Conservation (phyloP, 2,113 vertebrate species). For the Mugil cephalus region DNA sequence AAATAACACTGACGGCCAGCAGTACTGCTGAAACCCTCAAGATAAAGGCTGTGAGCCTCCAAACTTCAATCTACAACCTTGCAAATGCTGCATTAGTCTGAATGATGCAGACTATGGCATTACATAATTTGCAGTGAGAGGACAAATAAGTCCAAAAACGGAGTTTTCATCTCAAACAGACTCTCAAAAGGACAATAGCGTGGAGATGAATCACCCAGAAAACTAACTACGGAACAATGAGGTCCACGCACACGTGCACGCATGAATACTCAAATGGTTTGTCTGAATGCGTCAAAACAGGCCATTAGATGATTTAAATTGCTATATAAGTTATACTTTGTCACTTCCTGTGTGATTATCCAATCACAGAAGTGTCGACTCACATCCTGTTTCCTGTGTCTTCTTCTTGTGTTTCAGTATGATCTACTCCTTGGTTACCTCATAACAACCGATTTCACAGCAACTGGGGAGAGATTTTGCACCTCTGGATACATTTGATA, state of each 20-base stretch:
- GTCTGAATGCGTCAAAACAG: not conserved
- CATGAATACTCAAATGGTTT: not conserved
- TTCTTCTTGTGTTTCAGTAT: slow-evolving; percentile 83
- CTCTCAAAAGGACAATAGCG: no score
- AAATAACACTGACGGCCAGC: no score
- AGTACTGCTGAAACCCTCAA: no score
- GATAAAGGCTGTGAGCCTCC: no score
- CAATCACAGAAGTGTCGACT: slow-evolving; percentile 2
- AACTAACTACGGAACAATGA: slow-evolving; percentile 30
- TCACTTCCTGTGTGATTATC: not conserved
- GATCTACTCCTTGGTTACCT: slow-evolving; percentile 87
- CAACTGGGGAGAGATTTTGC: slow-evolving; percentile 37
- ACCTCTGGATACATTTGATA: slow-evolving; percentile 41
- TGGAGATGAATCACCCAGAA: slow-evolving; percentile 17
- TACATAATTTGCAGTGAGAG: no score
- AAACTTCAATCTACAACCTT: no score
- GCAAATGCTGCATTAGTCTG: no score
- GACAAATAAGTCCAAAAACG: slow-evolving; percentile 13
- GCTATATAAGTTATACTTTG: no score
- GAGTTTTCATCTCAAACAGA: slow-evolving; percentile 29
- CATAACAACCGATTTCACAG: slow-evolving; percentile 77
- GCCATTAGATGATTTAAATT: not conserved
- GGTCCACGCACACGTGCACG: not conserved
- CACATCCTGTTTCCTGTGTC: slow-evolving; percentile 25
- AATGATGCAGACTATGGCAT: no score